phyloP scores from a whole-genome alignment of 2,113 vertebrate genomes.

The Cyanoliseus patagonus region DNA sequence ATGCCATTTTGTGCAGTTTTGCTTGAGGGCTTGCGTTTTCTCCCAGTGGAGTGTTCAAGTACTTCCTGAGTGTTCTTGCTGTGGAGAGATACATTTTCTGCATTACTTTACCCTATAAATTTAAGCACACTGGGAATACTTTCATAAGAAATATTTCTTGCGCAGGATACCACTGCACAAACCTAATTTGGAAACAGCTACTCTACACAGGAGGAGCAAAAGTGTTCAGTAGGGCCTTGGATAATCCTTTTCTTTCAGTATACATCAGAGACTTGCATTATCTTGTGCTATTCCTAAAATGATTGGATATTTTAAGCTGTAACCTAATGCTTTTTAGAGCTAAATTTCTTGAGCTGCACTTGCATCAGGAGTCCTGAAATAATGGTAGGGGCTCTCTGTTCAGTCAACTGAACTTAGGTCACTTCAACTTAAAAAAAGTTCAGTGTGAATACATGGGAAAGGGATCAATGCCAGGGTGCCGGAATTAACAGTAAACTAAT shows the following conservation, averaged over 20 bases:
- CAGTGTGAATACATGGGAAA: not conserved
- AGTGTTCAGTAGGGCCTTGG: not conserved
- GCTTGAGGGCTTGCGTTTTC: not conserved
- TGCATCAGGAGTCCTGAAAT: not conserved
- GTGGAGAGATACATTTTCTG: not conserved
- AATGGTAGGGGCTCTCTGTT: not conserved
- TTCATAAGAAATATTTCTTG: not conserved
- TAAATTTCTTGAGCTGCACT: not conserved
- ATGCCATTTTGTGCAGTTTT: not conserved
- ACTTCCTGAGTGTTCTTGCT: not conserved
- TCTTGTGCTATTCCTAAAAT: not conserved
- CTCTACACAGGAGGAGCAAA: not conserved
- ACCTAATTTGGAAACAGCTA: not conserved
- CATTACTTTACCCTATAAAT: not conserved
- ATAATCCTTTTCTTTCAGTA: not conserved
- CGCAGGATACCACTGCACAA: not conserved
- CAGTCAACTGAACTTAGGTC: not conserved
- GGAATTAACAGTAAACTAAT: not conserved
- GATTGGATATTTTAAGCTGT: not conserved
- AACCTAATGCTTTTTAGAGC: not conserved
- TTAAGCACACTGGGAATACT: not conserved
- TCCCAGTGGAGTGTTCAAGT: not conserved
- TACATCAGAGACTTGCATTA: not conserved
- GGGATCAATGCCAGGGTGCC: not conserved
- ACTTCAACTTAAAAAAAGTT: not conserved